These are phyloP conservation scores for Sialis lutaria DNA, from an alignment of 2,888 invertebrate species.

Conservation along the genomic window DNA sequence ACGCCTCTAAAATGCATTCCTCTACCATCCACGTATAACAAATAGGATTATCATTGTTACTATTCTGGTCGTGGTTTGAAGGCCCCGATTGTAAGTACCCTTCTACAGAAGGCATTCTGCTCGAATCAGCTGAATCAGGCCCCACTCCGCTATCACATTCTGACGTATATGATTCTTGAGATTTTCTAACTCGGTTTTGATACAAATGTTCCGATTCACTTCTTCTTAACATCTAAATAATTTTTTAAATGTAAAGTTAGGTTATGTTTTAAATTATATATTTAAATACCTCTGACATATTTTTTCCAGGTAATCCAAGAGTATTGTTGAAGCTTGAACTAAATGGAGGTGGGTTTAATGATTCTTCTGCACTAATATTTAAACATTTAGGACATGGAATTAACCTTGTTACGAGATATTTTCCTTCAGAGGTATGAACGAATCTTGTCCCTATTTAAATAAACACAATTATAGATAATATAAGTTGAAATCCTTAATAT, in stretches of 20 bases:
- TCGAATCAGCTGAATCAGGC: slow-evolving; percentile 60
- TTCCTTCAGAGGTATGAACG: slow-evolving; percentile 93
- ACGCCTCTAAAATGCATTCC: slow-evolving; percentile 82
- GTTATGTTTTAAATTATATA: neutral
- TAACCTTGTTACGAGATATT: slow-evolving; percentile 81
- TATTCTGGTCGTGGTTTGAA: slow-evolving; percentile 14
- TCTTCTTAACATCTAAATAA: slow-evolving; percentile 21
- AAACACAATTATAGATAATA: too few relatives aligned
- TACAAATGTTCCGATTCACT: slow-evolving; percentile 15
- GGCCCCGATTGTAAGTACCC: slow-evolving; percentile 35
- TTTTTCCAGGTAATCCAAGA: slow-evolving; percentile 13
- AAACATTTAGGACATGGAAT: slow-evolving; percentile 87
- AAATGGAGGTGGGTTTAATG: slow-evolving; percentile 12
- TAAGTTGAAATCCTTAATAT: too few relatives aligned
- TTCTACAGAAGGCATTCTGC: slow-evolving; percentile 68
- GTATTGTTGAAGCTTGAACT: slow-evolving; percentile 9
- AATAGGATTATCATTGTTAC: slow-evolving; percentile 13
- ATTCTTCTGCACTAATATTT: slow-evolving; percentile 23
- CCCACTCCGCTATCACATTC: slow-evolving; percentile 82
- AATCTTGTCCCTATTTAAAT: slow-evolving; percentile 86
- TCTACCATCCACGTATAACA: slow-evolving; percentile 84
- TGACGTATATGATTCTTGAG: slow-evolving; percentile 58
- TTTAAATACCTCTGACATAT: slow-evolving; percentile 13
- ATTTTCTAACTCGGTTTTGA: slow-evolving; percentile 23
- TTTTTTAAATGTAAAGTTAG: neutral